phyloP scores from a whole-genome alignment of 1,140 invertebrate species.

The Aleiodes sp. region DNA sequence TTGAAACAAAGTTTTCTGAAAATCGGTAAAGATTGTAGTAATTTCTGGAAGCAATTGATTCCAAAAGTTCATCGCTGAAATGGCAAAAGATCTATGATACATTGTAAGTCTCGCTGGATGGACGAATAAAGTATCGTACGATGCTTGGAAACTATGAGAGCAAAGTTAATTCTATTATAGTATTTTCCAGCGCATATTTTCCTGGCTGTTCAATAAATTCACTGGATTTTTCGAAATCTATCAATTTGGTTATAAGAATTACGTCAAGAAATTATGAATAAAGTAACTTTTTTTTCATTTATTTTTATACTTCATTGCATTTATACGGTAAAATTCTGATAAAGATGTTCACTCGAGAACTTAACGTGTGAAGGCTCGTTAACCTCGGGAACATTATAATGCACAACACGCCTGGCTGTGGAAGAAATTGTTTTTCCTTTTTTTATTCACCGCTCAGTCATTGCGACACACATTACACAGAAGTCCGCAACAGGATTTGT shows the following conservation, averaged over 20 bases:
- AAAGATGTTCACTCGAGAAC: neutral
- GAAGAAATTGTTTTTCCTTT: slow-evolving; percentile 6
- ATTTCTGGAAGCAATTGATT: too few relatives aligned
- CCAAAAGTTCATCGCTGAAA: too few relatives aligned
- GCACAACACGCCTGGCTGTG: neutral
- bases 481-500: neutral
- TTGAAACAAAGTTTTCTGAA: too few relatives aligned
- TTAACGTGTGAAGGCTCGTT: slow-evolving; percentile 1
- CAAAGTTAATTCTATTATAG: too few relatives aligned
- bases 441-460: neutral
- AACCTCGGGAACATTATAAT: slow-evolving; percentile 4
- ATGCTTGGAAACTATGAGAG: too few relatives aligned
- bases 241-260: too few relatives aligned
- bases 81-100: too few relatives aligned
- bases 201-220: neutral
- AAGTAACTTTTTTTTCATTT: neutral
- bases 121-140: too few relatives aligned
- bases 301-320: neutral
- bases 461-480: slow-evolving; percentile 7
- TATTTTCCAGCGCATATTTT: too few relatives aligned
- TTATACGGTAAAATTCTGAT: neutral
- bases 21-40: too few relatives aligned
- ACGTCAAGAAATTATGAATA: neutral
- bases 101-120: too few relatives aligned
- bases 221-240: too few relatives aligned